These are phyloP conservation scores for Columba guinea DNA, from an alignment of 2,797 vertebrate genomes.

Conservation along the genomic window DNA sequence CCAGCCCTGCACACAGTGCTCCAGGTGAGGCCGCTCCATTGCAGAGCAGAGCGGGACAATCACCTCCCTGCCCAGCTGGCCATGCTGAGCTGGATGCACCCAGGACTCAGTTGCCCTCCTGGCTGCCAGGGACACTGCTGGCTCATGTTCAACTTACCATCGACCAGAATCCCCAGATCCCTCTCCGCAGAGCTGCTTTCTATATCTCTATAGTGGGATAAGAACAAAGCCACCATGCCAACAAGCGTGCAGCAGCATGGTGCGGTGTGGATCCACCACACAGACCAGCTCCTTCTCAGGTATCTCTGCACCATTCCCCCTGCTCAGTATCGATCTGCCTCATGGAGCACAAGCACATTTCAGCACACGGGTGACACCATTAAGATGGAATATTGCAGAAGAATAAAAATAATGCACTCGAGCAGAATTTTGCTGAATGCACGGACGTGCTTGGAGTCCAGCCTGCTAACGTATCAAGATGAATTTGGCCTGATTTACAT, in stretches of 20 bases:
- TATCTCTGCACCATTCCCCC: background rate
- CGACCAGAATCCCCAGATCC: too few relatives aligned
- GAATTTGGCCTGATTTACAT: conserved; percentile 30
- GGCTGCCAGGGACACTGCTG: too few relatives aligned
- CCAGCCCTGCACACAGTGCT: too few relatives aligned
- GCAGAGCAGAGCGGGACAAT: too few relatives aligned
- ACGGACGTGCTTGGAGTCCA: background rate
- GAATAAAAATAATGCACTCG: background rate
- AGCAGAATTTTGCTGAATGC: conserved; percentile 22
- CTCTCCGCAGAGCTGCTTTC: too few relatives aligned
- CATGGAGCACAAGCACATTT: background rate
- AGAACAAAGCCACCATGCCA: background rate
- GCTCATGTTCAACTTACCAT: too few relatives aligned
- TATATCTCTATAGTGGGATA: fast-evolving
- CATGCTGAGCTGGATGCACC: too few relatives aligned
- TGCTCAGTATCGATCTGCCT: fast-evolving
- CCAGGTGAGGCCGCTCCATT: too few relatives aligned
- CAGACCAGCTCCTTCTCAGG: background rate
- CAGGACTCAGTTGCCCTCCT: too few relatives aligned
- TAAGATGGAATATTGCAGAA: background rate
- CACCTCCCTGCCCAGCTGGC: too few relatives aligned
- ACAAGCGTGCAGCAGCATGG: fast-evolving
- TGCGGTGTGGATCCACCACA: fast-evolving
- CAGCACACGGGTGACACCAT: background rate
- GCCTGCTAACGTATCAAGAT: background rate